Base-by-base conservation (phyloP, 2,888 invertebrate species). In the Ophion costatus region DNA sequence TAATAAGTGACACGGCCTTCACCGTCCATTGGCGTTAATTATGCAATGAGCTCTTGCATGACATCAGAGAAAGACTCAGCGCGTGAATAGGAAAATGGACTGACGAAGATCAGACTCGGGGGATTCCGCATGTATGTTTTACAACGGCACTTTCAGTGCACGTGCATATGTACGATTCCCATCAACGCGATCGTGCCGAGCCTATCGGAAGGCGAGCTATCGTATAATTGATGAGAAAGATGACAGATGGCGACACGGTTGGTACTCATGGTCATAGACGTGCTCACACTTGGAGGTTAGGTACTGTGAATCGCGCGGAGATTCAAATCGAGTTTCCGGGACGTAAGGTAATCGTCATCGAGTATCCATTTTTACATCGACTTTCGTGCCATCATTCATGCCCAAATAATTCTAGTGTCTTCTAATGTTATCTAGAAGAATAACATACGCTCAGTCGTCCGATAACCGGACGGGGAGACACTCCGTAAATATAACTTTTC, bases 1-100 rank as follows among this genome's bases (percentile, higher is more conserved):
- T 86, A 88, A 88, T 87, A 90, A 90, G 88, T 89, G 89, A 88
- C 87, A 87, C 90, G 92, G 90, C 91, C 91, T 91, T 90, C 90
- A 78, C 83, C 88, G 89, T 90, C 89, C 89, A 89, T 92, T 91
- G 90, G 90, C 88, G 88, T 89, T 90, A 90, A 91, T 92, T 92
- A 92, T 92, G 91, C 90, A 92, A 92, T 88, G 83, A 84, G 74
- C 84, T 74, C 85, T 88, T 80, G 87, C 88, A 88, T 91, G 90
- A 91, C 91, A 91, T 91, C 90, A 91, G 88, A 90, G 80, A 85
- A 80, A 80, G 79, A 85, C 56, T 42, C 70, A 42, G 73, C 59
- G 59, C 59, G 33, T 59, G 38, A 87, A 61, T 56, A 61, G 64
- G 77, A 75, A 84, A 75, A 57, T 57, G 64, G 67, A 51, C 51